phyloP scores from a whole-genome alignment of 2,888 invertebrate genomes.

The Tenthredo distinguenda region DNA sequence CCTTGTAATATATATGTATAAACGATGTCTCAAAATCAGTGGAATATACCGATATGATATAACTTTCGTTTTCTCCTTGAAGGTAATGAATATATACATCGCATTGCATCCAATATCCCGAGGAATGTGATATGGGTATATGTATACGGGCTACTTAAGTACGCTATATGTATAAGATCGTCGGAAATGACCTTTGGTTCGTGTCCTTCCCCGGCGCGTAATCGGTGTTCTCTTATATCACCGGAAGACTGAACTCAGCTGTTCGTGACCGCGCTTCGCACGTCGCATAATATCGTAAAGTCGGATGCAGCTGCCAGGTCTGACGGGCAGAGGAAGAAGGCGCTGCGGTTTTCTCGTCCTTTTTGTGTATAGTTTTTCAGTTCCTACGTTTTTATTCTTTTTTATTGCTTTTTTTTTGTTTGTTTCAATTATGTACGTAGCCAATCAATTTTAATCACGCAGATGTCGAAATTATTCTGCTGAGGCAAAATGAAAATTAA shows the following conservation, averaged over 20 bases:
- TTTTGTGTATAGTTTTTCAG: not conserved
- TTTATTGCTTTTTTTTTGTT: not conserved
- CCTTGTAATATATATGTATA: not conserved
- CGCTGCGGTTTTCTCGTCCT: not conserved
- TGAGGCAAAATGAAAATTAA: not conserved
- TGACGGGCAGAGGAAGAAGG: not conserved
- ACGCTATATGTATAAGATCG: slow-evolving; percentile 27
- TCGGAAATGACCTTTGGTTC: slow-evolving; percentile 31
- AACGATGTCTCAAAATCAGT: not conserved
- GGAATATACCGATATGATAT: not conserved
- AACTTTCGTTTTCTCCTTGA: slow-evolving; percentile 50
- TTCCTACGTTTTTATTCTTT: not conserved
- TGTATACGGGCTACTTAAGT: not conserved
- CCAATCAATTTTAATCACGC: too few species aligned
- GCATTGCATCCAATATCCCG: slow-evolving; percentile 36
- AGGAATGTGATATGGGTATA: slow-evolving; percentile 27
- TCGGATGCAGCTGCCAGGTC: slow-evolving; percentile 6
- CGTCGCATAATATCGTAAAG: not conserved
- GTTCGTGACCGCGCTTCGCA: not conserved
- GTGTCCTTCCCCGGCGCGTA: slow-evolving; percentile 13
- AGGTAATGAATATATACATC: not conserved
- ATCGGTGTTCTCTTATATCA: slow-evolving; percentile 33
- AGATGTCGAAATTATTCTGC: too few species aligned
- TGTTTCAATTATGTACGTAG: not conserved
- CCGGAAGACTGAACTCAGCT: slow-evolving; percentile 44